A percentile compares a stretch with the other conserved stretches of the same genome.
Evolutionary conservation across 2,797 vertebrate genomes (phyloP).

Genomic region (Monodelphis domestica): DNA sequence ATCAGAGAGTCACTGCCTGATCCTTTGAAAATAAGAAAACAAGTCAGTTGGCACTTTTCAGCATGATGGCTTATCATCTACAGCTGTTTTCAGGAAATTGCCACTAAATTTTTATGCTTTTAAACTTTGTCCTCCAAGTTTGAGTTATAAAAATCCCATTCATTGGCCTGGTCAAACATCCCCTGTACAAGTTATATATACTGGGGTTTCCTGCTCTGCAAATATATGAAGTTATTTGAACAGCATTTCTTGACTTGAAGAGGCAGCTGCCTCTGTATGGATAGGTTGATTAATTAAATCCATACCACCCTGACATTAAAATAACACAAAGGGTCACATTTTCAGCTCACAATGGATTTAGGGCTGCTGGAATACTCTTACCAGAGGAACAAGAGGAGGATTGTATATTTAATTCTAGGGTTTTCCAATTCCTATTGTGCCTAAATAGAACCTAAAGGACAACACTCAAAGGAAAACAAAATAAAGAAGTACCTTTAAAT

Average conservation of each 20-base stretch:
- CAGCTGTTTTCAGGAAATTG: background rate
- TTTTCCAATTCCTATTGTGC: background rate
- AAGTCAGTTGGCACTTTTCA: background rate
- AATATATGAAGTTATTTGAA: slow-evolving; percentile 65
- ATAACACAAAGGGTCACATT: slow-evolving; percentile 65
- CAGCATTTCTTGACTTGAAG: slow-evolving; percentile 70
- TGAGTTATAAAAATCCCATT: slow-evolving; percentile 41
- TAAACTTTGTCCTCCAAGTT: slow-evolving; percentile 10
- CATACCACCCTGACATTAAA: slow-evolving; percentile 70
- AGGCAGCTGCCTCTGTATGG: slow-evolving; percentile 69
- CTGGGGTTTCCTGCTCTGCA: slow-evolving; percentile 16
- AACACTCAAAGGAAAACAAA: slow-evolving; percentile 13
- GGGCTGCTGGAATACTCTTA: slow-evolving; percentile 4
- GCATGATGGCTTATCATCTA: background rate
- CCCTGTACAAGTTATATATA: background rate
- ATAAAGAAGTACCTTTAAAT: background rate
- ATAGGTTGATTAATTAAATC: slow-evolving; percentile 74
- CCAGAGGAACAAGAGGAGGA: slow-evolving; percentile 18
- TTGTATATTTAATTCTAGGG: background rate
- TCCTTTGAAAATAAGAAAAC: background rate
- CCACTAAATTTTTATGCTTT: background rate
- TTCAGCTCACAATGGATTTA: slow-evolving; percentile 46
- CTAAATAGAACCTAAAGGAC: background rate
- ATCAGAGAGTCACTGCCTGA: background rate
- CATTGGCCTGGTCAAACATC: slow-evolving; percentile 31